Conservation (phyloP, 2,797 vertebrate genomes). For the Acanthurus leucopareius region DNA sequence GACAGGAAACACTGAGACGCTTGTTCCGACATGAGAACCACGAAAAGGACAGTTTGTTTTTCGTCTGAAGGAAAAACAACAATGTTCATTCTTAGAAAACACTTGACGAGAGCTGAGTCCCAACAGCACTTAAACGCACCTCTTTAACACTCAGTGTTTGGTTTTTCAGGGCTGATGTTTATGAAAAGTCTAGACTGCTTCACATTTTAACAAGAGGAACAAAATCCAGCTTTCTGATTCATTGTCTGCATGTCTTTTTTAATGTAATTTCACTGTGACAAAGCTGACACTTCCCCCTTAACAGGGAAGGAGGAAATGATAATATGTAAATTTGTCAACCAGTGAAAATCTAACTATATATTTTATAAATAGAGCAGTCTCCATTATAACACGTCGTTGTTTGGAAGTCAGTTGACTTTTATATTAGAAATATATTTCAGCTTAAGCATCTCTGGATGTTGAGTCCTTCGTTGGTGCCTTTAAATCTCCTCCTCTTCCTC, state of each 20-base stretch:
- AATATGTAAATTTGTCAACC: not conserved
- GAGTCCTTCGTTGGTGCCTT: constrained; percentile 5
- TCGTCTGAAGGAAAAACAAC: not conserved
- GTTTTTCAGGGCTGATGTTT: not conserved
- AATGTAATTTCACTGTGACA: not conserved
- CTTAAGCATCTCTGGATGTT: not conserved
- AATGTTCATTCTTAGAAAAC: no score
- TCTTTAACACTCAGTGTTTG: no score
- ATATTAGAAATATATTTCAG: not conserved
- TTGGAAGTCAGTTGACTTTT: no score
- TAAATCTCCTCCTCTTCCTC: constrained; percentile 11
- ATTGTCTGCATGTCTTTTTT: not conserved
- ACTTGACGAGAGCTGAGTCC: no score
- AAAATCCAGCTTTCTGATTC: not conserved
- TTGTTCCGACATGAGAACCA: constrained; percentile 1
- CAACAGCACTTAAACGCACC: no score
- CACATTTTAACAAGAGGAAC: not conserved
- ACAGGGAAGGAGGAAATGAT: no score
- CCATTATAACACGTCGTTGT: no score
- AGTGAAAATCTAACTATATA: no score
- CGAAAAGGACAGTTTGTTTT: constrained; percentile 10
- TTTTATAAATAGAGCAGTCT: no score
- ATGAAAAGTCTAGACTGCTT: not conserved
- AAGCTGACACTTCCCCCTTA: no score
- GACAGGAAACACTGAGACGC: constrained; percentile 26